Evolutionary conservation across 2,888 invertebrate genomes (phyloP).

Genomic region (Drosophila atripex): DNA sequence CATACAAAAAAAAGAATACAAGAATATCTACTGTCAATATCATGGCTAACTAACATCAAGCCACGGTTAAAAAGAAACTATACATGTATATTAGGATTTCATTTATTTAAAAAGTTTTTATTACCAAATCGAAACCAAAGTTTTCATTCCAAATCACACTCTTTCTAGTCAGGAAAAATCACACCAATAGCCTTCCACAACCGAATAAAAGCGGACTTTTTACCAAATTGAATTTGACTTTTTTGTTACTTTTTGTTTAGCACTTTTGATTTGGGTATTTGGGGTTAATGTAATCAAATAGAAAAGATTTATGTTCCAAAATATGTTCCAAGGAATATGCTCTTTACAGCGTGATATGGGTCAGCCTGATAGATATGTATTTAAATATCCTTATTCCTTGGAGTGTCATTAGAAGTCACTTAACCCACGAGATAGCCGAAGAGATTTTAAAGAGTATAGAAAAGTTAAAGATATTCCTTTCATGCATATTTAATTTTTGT

Average conservation of each 20-base stretch:
- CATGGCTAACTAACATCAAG: too few relatives aligned
- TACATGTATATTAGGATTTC: too few relatives aligned
- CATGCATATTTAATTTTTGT: constrained; percentile 20
- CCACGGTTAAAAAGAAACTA: too few relatives aligned
- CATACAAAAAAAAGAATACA: too few relatives aligned
- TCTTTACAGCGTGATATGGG: constrained; percentile 32
- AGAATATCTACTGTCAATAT: too few relatives aligned
- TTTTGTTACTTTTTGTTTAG: constrained; percentile 41
- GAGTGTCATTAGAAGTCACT: constrained; percentile 20
- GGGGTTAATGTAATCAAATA: constrained; percentile 48
- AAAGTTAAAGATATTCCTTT: background rate
- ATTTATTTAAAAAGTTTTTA: background rate
- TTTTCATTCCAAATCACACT: background rate
- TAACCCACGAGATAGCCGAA: background rate
- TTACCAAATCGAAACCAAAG: background rate
- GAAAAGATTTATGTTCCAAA: constrained; percentile 42
- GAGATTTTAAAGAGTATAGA: background rate
- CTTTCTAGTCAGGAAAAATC: background rate
- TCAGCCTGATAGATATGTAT: constrained; percentile 35
- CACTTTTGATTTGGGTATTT: constrained; percentile 55
- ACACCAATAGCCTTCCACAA: constrained; percentile 7
- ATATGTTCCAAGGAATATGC: constrained; percentile 34
- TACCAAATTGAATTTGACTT: constrained; percentile 48
- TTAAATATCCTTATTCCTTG: constrained; percentile 18
- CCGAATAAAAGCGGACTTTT: constrained; percentile 19